Evolutionary conservation across 2,888 invertebrate species (phyloP), one percentile per base, ranked within the genome.

Genomic region (Herminia tarsipennalis): DNA sequence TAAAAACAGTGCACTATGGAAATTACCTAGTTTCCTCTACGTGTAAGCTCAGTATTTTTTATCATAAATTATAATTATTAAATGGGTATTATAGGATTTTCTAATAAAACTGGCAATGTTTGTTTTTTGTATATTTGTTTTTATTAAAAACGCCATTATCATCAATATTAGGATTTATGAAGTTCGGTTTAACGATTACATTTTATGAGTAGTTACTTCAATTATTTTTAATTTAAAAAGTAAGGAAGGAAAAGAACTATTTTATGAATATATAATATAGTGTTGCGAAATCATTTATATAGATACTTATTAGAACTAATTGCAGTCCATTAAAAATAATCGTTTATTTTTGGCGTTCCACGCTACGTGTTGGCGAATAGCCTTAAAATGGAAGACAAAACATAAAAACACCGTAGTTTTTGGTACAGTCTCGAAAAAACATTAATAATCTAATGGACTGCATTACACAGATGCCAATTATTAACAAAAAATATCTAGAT

Each of bases 131-230:
- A 86, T 90, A 89, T 84, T 87, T 89, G 84, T 89, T 91, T 86
- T 91, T 91, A 90, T 90, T 91, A 89, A 91, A 91, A 91, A 89
- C 91, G 90, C 90, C 90, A 90, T 91, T 88, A 89, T 89, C 83
- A 88, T 91, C 89, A 89, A 86, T 91, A 90, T 91, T 90, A 91
- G 89, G 91, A 91, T 88, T 90, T 89, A 90, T 88, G 91, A 90
- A 90, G 88, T 88, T 88, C 88, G 79, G 89, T 90, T 88, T 89
- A 90, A 89, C 89, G 88, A 88, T 89, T 90, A 91, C 90, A 90
- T 78, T 86, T 88, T 87, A 91, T 85, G 90, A 88, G 88, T 90
- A 89, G 82, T 88, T 88, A 89, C 70, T 84, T 85, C 85, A 88
- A 87, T 83, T 84, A 84, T 85, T 81, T 82, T 78, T 68, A 74